Evolutionary conservation across 2,797 vertebrate genomes (phyloP).

Genomic region (Sebastes kiyomatsui): DNA sequence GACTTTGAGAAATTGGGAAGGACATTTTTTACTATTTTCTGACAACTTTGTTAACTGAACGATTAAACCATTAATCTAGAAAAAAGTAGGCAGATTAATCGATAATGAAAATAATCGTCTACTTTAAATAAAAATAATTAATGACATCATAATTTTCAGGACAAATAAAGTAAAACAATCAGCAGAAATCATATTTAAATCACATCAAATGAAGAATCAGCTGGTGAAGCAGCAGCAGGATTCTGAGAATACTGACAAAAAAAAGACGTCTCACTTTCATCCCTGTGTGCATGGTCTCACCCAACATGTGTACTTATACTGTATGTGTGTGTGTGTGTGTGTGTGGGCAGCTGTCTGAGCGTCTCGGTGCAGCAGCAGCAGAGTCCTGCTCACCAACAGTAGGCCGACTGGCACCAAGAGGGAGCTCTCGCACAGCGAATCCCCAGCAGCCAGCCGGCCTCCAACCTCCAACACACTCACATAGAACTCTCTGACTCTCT

Average conservation of each 20-base stretch:
- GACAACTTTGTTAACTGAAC: too few relatives aligned
- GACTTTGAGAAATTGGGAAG: too few relatives aligned
- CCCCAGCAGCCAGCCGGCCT: slow-evolving; percentile 21
- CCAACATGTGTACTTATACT: not conserved
- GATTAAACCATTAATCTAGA: too few relatives aligned
- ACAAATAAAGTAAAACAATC: not conserved
- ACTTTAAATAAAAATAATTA: not conserved
- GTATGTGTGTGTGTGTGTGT: slow-evolving; percentile 20
- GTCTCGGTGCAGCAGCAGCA: slow-evolving; percentile 28
- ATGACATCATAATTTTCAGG: not conserved
- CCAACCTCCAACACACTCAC: not conserved
- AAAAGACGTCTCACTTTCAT: not conserved
- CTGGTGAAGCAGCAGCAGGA: not conserved
- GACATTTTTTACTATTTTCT: too few relatives aligned
- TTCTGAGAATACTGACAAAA: not conserved
- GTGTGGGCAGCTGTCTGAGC: slow-evolving; percentile 32
- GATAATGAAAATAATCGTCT: too few relatives aligned
- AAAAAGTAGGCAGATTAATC: too few relatives aligned
- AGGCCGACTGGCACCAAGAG: slow-evolving; percentile 81
- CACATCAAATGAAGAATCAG: not conserved
- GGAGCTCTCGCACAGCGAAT: slow-evolving; percentile 84
- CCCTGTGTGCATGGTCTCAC: not conserved
- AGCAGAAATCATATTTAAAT: not conserved
- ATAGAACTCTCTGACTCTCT: not conserved
- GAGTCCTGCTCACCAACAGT: slow-evolving; percentile 54